Base-by-base conservation (phyloP, 2,113 vertebrate genomes). In the Zingel zingel region DNA sequence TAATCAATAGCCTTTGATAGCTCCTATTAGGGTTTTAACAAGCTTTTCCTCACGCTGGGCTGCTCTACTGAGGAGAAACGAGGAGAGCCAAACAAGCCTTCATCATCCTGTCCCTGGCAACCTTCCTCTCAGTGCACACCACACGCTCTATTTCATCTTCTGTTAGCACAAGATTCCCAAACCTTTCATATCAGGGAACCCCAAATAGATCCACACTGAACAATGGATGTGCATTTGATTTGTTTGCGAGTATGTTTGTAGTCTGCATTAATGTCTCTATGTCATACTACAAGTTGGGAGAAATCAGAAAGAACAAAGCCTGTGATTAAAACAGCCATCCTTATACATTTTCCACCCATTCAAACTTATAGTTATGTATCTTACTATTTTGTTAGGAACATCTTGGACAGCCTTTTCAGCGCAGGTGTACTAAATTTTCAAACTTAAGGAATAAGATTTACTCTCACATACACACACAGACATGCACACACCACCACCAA, bases 1-100 rank as follows among this genome's bases (percentile, higher is more conserved):
- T 96, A 97, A 97, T 97, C 96, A 95, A 96, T 96, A 96, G 89
- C 94, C 94, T 94, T 95, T 94, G 95, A 97, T 95, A 95, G 93
- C 92, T 82, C 92, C 92, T 88, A 94, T 92, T 93, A 93, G 94
- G 88, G 94, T 94, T 94, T 91, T 94, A 95, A 96, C 95, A 94
- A 95, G 94, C 93, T 95, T 94, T 94, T 94, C 92, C 95, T 94
- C 91, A 91, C 85, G 92, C 91, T 94, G 91, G 89, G 86, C 88
- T 94, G 93, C 90, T 90, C 88, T 75, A 76, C 90, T 83, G 87
- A 91, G 89, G 85, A 94, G 84, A 83, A 87, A 72, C 45, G 9
- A 84, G 77, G n/a, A 70, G 77, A 85, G 75, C 82, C 72, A 86
- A 90, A 83, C 56, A 85, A 70, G 77, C 86, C 85, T 83, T 84